Conservation (phyloP, 1,140 invertebrate species). For the Macrobrachium rosenbergii region DNA sequence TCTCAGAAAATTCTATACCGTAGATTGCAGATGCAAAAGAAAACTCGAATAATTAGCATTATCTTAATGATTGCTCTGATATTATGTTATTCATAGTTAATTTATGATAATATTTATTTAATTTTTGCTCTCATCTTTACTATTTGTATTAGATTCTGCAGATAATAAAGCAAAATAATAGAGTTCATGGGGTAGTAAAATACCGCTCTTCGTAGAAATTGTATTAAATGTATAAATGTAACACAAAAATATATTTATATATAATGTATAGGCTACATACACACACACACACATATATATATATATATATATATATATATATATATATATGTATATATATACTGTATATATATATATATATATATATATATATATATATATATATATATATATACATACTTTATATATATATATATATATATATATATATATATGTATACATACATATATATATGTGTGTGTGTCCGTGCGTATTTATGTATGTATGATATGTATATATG, state of each 20-base stretch:
- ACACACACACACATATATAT: too few relatives aligned
- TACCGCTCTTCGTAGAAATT: too few relatives aligned
- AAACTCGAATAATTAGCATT: too few relatives aligned
- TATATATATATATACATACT: neutral
- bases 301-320: conserved; percentile 10
- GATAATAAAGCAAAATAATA: too few relatives aligned
- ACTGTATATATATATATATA: neutral
- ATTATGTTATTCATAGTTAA: neutral
- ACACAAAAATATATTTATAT: too few relatives aligned
- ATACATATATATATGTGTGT: neutral
- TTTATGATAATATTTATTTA: neutral
- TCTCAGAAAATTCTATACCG: too few relatives aligned
- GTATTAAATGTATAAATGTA: too few relatives aligned
- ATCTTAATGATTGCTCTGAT: neutral
- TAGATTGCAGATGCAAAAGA: too few relatives aligned
- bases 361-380: neutral
- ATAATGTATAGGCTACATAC: too few relatives aligned
- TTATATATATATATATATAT: conserved; percentile 11
- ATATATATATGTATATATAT: conserved; percentile 13
- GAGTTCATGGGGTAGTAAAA: too few relatives aligned
- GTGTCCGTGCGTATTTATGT: neutral
- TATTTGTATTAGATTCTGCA: neutral
- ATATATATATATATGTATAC: conserved; percentile 5
- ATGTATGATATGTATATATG: neutral
- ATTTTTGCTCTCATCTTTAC: neutral